phyloP scores from a whole-genome alignment of 2,888 invertebrate species.

The Leptopilina syphax region DNA sequence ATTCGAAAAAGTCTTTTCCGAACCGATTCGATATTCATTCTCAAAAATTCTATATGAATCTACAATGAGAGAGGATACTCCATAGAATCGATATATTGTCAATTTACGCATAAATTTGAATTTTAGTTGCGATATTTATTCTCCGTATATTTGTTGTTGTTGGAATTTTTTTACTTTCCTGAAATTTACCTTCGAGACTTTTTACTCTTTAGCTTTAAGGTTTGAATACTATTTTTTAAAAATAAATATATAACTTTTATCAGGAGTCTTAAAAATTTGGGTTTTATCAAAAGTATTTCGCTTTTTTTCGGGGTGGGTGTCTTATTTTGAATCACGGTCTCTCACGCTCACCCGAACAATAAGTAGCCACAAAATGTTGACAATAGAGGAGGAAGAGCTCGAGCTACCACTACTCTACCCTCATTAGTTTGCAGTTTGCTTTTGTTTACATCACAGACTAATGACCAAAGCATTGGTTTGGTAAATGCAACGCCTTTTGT shows the following conservation, averaged over 20 bases:
- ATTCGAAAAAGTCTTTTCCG: conserved; percentile 3
- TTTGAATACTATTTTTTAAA: too few relatives aligned
- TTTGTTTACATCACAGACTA: conserved; percentile 18
- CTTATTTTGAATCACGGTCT: conserved; percentile 11
- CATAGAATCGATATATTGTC: too few relatives aligned
- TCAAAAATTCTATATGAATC: conserved; percentile 1
- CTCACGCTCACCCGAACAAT: conserved; percentile 5
- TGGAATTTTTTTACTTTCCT: too few relatives aligned
- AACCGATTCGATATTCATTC: conserved; percentile 12
- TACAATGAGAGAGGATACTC: not conserved
- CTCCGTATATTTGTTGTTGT: too few relatives aligned
- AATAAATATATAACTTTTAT: too few relatives aligned
- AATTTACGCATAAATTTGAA: too few relatives aligned
- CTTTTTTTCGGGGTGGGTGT: not conserved
- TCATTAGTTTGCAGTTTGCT: conserved; percentile 27
- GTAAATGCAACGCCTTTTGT: conserved; percentile 1
- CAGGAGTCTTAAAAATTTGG: too few relatives aligned
- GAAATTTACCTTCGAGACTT: too few relatives aligned
- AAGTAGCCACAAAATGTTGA: conserved; percentile 20
- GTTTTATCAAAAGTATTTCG: too few relatives aligned
- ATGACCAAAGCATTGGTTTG: conserved; percentile 9
- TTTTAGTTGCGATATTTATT: too few relatives aligned
- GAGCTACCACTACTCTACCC: not conserved
- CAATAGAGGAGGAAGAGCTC: not conserved
- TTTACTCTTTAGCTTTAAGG: too few relatives aligned